phyloP scores from a whole-genome alignment of 2,888 invertebrate genomes.

The Chaitophorus viminalis region DNA sequence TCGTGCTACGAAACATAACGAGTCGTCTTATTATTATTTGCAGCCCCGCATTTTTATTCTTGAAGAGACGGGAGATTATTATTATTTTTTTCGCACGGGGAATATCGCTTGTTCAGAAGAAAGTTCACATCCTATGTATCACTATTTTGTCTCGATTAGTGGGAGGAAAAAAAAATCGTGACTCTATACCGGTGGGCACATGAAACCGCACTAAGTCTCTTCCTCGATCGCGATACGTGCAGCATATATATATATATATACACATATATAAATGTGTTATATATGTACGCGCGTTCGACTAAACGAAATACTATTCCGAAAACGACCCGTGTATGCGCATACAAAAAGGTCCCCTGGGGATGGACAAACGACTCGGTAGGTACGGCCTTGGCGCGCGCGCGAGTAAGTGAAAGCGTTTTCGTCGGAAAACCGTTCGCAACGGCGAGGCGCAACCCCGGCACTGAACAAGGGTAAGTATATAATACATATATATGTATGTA shows the following conservation, averaged over 20 bases:
- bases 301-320: neutral
- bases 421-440: neutral
- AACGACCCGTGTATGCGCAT: neutral
- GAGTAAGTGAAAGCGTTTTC: conserved; percentile 41
- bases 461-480: neutral
- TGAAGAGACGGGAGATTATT: neutral
- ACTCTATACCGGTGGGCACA: neutral
- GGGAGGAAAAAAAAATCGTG: neutral
- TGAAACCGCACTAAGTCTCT: neutral
- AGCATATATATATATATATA: neutral
- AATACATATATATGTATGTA: neutral
- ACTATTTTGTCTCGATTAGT: neutral
- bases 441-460: neutral
- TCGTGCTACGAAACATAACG: neutral
- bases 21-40: neutral
- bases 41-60: neutral
- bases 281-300: neutral
- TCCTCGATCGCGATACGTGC: neutral
- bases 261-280: no score
- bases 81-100: neutral
- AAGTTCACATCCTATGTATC: neutral
- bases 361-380: neutral
- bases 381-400: neutral
- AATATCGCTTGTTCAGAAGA: neutral
- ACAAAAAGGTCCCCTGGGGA: conserved; percentile 16